Conservation (phyloP, 2,797 vertebrate genomes). For the Merluccius polli region DNA sequence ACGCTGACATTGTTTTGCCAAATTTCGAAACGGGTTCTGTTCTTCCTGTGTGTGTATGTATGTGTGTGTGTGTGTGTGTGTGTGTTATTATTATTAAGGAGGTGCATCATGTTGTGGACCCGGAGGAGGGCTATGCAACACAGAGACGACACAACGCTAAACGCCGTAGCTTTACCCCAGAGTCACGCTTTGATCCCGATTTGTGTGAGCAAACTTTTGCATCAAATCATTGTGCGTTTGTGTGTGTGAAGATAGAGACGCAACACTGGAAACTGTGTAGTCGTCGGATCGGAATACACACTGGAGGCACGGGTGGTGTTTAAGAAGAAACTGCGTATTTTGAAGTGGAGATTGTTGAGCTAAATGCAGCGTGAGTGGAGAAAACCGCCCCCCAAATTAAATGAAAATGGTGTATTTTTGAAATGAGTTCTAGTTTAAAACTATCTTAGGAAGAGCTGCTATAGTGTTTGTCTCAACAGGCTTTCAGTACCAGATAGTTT, state of each 20-base stretch:
- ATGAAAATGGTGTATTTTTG: constrained; percentile 37
- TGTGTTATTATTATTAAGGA: too few species aligned
- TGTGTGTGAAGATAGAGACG: background rate
- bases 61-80: too few species aligned
- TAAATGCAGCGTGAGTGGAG: constrained; percentile 49
- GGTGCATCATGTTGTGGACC: constrained; percentile 65
- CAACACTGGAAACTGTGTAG: background rate
- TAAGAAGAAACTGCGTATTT: constrained; percentile 30
- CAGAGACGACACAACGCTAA: constrained; percentile 79
- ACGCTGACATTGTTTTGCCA: background rate
- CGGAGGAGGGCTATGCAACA: constrained; percentile 85
- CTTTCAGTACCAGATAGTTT: background rate
- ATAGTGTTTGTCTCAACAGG: background rate
- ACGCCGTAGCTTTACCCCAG: constrained; percentile 76
- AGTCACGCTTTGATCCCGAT: constrained; percentile 78
- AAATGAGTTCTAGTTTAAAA: constrained; percentile 3
- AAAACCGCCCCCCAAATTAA: constrained; percentile 42
- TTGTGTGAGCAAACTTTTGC: constrained; percentile 80
- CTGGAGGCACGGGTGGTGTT: constrained; percentile 73
- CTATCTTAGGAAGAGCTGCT: background rate
- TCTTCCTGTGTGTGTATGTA: constrained; percentile 21
- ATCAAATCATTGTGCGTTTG: constrained; percentile 20
- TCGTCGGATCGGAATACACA: constrained; percentile 33
- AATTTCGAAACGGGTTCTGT: background rate
- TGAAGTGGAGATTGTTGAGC: constrained; percentile 38